Percentiles rank a stretch among this genome's conserved stretches.
These are phyloP conservation scores for Macrosiphum euphorbiae DNA, from an alignment of 2,888 invertebrate genomes.

Conservation along the genomic window DNA sequence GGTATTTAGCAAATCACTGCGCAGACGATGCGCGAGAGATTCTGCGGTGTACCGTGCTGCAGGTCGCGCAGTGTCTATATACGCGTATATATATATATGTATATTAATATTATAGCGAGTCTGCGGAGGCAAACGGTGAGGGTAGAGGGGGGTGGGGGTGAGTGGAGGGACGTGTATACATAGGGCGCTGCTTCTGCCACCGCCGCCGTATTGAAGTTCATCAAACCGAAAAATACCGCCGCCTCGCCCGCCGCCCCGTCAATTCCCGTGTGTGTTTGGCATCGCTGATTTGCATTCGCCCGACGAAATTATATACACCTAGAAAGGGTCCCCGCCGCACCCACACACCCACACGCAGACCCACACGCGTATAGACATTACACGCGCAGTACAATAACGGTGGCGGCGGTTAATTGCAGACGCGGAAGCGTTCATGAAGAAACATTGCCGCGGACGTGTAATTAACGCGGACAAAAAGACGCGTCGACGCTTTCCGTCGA, in stretches of 20 bases:
- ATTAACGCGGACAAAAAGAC: conserved; percentile 65
- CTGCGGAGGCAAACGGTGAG: background rate
- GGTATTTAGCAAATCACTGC: conserved; percentile 61
- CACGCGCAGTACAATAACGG: conserved; percentile 1
- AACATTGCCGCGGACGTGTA: conserved; percentile 64
- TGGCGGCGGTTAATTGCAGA: conserved; percentile 59
- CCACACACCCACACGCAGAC: background rate
- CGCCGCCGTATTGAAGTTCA: conserved; percentile 58
- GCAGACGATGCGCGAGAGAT: conserved; percentile 4
- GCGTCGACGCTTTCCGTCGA: conserved; percentile 7
- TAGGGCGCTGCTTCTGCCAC: background rate
- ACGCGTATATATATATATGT: too few relatives aligned
- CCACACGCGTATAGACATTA: background rate
- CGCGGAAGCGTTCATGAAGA: conserved; percentile 63
- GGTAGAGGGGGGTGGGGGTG: background rate
- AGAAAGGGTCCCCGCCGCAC: conserved; percentile 36
- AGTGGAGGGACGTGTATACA: background rate
- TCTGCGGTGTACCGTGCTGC: background rate
- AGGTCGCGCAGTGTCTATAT: background rate
- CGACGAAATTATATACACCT: conserved; percentile 63
- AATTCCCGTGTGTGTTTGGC: conserved; percentile 64
- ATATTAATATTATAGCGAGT: background rate
- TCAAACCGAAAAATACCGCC: conserved; percentile 61
- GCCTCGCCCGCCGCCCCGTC: conserved; percentile 33
- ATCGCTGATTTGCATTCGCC: conserved; percentile 63